A percentile compares a stretch with the other conserved stretches of the same genome.
These are phyloP conservation scores for Agrypnia vestita DNA, from an alignment of 1,140 invertebrate species.

Conservation along the genomic window DNA sequence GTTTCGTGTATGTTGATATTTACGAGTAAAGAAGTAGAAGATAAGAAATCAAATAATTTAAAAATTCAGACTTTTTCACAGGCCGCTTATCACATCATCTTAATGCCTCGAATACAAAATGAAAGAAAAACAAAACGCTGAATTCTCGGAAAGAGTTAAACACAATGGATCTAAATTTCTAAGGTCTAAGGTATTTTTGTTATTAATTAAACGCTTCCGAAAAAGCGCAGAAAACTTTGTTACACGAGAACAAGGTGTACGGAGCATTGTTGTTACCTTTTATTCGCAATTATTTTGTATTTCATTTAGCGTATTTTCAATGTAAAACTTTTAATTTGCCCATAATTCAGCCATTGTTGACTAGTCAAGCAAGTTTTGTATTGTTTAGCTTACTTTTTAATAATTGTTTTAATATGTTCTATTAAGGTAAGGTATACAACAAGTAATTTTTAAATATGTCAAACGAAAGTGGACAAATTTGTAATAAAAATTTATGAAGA, in stretches of 20 bases:
- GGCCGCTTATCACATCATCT: constrained; percentile 32
- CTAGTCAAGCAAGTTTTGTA: background rate
- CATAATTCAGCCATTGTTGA: background rate
- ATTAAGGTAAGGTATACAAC: no score
- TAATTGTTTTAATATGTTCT: no score
- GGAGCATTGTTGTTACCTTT: background rate
- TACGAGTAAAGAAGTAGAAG: background rate
- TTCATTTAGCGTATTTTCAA: constrained; percentile 6
- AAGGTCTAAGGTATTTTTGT: constrained; percentile 2
- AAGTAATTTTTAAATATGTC: no score
- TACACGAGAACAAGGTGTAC: background rate
- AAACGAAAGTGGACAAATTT: no score
- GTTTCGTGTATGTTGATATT: constrained; percentile 8
- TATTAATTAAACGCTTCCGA: constrained; percentile 25
- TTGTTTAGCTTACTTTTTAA: no score
- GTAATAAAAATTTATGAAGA: no score
- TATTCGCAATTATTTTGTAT: background rate
- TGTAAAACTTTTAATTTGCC: constrained; percentile 1
- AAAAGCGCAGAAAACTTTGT: background rate
- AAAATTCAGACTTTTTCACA: constrained; percentile 25
- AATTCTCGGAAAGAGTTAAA: background rate
- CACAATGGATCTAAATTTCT: constrained; percentile 10
- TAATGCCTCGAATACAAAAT: constrained; percentile 16
- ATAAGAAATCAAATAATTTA: constrained; percentile 3
- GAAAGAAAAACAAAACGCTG: constrained; percentile 12